Evolutionary conservation across 2,888 invertebrate genomes (phyloP).

Genomic region (Xestia sexstrigata): DNA sequence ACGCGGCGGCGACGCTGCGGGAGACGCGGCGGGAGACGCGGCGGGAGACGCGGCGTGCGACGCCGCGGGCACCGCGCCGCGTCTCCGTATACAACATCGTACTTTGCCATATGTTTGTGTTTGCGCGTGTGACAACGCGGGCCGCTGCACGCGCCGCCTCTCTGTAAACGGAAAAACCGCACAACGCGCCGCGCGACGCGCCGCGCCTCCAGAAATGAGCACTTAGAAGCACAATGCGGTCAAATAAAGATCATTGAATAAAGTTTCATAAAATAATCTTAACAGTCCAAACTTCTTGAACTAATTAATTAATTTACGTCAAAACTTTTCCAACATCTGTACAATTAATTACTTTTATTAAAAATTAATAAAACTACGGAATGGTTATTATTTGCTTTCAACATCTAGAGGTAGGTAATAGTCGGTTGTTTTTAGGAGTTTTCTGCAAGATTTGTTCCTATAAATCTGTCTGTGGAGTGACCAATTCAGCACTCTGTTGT

Average conservation of each 20-base stretch:
- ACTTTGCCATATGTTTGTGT: too few species aligned
- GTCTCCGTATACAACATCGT: too few species aligned
- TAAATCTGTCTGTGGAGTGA: too few species aligned
- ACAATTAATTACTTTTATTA: slow-evolving; percentile 27
- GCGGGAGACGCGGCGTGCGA: too few species aligned
- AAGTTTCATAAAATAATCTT: neutral
- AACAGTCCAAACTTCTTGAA: slow-evolving; percentile 30
- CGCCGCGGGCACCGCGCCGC: too few species aligned
- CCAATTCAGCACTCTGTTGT: neutral
- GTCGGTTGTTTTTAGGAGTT: neutral
- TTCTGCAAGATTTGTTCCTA: neutral
- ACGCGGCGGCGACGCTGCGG: too few species aligned
- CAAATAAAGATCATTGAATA: slow-evolving; percentile 1
- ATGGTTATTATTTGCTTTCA: slow-evolving; percentile 2
- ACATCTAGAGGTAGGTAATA: neutral
- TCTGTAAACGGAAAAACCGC: too few species aligned
- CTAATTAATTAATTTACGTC: slow-evolving; percentile 10
- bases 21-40: too few species aligned
- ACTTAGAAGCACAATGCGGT: neutral
- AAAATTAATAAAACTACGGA: slow-evolving; percentile 15
- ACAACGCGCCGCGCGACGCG: too few species aligned
- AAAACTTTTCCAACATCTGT: slow-evolving; percentile 35
- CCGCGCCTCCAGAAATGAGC: too few species aligned
- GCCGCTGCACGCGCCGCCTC: too few species aligned
- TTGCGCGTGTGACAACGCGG: too few species aligned